Evolutionary conservation across 2,888 invertebrate species (phyloP).

Genomic region (Eudasyphora cyanicolor): DNA sequence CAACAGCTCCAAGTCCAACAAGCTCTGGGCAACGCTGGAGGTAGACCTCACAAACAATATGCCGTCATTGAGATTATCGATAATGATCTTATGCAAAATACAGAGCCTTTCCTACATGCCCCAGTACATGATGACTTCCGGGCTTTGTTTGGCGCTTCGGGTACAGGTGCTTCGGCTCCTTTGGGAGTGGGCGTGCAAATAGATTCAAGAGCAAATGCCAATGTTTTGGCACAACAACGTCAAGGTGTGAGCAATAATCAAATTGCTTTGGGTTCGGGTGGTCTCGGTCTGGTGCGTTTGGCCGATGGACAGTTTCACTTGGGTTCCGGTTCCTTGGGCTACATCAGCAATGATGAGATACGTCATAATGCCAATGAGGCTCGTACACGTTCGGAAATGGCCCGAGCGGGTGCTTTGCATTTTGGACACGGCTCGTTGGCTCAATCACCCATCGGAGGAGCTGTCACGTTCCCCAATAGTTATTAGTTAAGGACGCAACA

Average conservation of each 20-base stretch:
- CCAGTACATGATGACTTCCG: slow-evolving; percentile 72
- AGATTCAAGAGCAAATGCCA: slow-evolving; percentile 69
- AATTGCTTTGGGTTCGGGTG: slow-evolving; percentile 79
- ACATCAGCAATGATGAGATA: slow-evolving; percentile 76
- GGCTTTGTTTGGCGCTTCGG: slow-evolving; percentile 70
- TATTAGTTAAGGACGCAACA: not conserved
- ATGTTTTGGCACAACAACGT: slow-evolving; percentile 69
- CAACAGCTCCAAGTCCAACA: no score
- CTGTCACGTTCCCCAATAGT: not conserved
- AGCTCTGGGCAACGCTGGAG: slow-evolving; percentile 74
- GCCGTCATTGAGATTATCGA: slow-evolving; percentile 78
- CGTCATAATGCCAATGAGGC: slow-evolving; percentile 73
- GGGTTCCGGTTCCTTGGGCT: slow-evolving; percentile 80
- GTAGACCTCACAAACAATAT: slow-evolving; percentile 78
- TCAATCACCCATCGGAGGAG: not conserved
- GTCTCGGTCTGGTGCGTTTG: slow-evolving; percentile 78
- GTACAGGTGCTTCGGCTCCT: slow-evolving; percentile 63
- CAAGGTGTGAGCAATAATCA: slow-evolving; percentile 68
- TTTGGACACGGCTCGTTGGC: slow-evolving; percentile 77
- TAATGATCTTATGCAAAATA: slow-evolving; percentile 76
- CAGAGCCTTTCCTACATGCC: slow-evolving; percentile 72
- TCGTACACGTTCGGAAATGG: slow-evolving; percentile 75
- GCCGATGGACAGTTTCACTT: slow-evolving; percentile 79
- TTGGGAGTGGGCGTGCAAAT: slow-evolving; percentile 67
- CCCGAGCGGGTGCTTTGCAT: slow-evolving; percentile 74